phyloP scores from a whole-genome alignment of 2,113 vertebrate genomes.

The Steatornis caripensis region DNA sequence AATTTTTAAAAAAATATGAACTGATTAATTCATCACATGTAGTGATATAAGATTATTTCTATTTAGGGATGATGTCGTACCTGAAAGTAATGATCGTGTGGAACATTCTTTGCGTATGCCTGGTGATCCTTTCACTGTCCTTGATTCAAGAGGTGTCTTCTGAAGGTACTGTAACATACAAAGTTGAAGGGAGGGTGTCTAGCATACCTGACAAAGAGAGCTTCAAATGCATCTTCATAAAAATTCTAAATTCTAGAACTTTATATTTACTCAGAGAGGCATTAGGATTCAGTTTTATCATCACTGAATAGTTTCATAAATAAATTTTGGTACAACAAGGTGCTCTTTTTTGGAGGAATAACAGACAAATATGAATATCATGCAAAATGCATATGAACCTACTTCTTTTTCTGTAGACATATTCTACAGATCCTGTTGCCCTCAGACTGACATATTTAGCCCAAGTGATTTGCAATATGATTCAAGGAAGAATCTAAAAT shows the following conservation, averaged over 20 bases:
- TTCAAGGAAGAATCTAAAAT: background rate
- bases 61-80: slow-evolving; percentile 28
- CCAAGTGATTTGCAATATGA: background rate
- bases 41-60: background rate
- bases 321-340: background rate
- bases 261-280: background rate
- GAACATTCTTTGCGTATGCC: slow-evolving; percentile 37
- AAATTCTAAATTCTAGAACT: background rate
- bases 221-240: background rate
- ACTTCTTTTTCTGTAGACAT: background rate
- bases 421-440: background rate
- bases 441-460: background rate
- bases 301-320: background rate
- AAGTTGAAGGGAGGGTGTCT: background rate
- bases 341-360: background rate
- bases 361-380: background rate
- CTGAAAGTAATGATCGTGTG: slow-evolving; percentile 55
- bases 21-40: background rate
- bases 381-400: background rate
- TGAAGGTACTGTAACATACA: slow-evolving; percentile 67
- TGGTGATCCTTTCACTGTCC: slow-evolving; percentile 49
- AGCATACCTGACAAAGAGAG: background rate
- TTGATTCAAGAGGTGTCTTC: slow-evolving; percentile 65
- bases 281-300: background rate
- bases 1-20: background rate